A percentile compares a stretch with the other conserved stretches of the same genome.
phyloP scores from a whole-genome alignment of 2,113 vertebrate species.

The Gorsachius goisagi region DNA sequence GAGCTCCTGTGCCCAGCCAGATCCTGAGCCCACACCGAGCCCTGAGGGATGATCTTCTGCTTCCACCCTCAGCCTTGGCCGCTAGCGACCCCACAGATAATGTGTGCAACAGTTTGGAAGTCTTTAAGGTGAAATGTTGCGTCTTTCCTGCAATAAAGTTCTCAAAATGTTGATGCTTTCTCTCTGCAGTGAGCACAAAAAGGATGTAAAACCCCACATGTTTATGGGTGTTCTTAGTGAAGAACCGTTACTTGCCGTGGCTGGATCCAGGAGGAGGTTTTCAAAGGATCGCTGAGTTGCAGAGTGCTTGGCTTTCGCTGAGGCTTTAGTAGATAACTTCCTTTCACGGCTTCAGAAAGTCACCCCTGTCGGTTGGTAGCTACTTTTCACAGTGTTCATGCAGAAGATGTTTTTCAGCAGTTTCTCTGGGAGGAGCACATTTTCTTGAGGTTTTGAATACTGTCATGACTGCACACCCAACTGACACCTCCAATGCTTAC shows the following conservation, averaged over 20 bases:
- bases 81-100: background rate
- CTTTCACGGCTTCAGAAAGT: background rate
- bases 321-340: background rate
- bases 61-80: background rate
- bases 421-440: background rate
- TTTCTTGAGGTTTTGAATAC: background rate
- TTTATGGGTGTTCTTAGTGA: background rate
- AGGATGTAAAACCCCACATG: background rate
- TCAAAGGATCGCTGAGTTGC: background rate
- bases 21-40: background rate
- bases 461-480: background rate
- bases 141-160: slow-evolving; percentile 4
- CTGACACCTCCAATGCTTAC: background rate
- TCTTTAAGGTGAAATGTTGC: background rate
- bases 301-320: background rate
- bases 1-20: background rate
- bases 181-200: background rate
- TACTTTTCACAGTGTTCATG: background rate
- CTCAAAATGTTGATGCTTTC: background rate
- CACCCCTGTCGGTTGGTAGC: accelerated
- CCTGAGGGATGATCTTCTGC: background rate
- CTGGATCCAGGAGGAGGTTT: background rate
- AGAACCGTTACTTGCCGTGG: background rate
- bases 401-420: background rate
- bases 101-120: accelerated